Evolutionary conservation across 2,113 vertebrate genomes (phyloP), one percentile per base, ranked within the genome.

Genomic region (Odontesthes bonariensis): DNA sequence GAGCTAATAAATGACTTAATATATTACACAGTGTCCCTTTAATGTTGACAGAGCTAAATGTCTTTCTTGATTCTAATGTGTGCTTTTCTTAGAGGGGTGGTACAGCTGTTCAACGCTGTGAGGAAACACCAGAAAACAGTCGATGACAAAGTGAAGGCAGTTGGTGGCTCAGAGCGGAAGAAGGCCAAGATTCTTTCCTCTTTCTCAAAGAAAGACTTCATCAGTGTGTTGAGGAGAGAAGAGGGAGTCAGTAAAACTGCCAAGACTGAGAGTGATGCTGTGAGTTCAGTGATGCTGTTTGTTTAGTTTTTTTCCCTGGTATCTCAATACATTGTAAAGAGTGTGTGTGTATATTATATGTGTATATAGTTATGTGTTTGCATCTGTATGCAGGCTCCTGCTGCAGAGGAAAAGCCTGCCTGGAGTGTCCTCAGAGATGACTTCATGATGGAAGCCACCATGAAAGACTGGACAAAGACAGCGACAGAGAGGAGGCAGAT

Each of bases 401-500:
- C 32, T 8, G 85, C 88, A 19, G 80, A 96, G 51, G 70, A 96
- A 40, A 89, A 90, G 33, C 94, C 97, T 0, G 88, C 93, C 1
- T 99, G 98, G 97, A 95, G 91, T 11, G 95, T 97, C 72, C 90
- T 99, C 22, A 95, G 93, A n/a, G 98, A 99, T 1, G 96, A 98
- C 83, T 99, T 96, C 90, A 99, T 99, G 97, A 97, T 98, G 96
- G 96, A 96, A 31, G 96, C 96, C 0, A 92, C 95, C 53, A 99
- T 99, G 98, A 99, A 96, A 81, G 98, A 99, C 93, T 99, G 98
- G 98, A 99, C 93, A 96, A 96, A 66, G 93, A 95, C 55, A 96
- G 96, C 5, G 95, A 95, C 0, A 85, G 90, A 5, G 94, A 92
- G 8, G 84, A 62, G 5, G 60, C 44, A 0, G 55, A 38, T 1